phyloP scores from a whole-genome alignment of 2,113 vertebrate genomes.

The Prionailurus bengalensis region DNA sequence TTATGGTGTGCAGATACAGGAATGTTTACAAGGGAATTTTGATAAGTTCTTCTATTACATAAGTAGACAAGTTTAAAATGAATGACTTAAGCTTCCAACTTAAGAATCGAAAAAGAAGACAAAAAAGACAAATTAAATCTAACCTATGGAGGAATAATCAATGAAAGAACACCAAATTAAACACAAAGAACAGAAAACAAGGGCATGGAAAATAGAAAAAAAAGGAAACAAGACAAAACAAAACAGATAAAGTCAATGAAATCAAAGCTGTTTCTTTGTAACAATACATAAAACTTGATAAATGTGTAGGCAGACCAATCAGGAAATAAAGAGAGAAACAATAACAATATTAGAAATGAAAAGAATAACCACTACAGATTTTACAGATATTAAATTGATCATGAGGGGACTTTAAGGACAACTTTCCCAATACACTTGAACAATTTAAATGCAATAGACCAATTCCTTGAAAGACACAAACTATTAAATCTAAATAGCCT shows the following conservation, averaged over 20 bases:
- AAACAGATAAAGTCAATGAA: background rate
- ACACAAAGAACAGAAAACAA: background rate
- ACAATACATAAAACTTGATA: background rate
- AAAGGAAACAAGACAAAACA: too few species aligned
- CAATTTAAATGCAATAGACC: background rate
- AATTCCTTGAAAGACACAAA: background rate
- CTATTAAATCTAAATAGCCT: background rate
- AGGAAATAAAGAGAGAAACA: background rate
- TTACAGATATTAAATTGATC: background rate
- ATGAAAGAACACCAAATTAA: background rate
- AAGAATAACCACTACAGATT: background rate
- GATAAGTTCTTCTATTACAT: background rate
- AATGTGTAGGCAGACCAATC: background rate
- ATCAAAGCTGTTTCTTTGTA: background rate
- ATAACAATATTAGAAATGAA: background rate
- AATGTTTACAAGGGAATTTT: background rate
- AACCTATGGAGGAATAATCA: background rate
- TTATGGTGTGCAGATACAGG: background rate
- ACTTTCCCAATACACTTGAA: background rate
- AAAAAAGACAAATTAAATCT: background rate
- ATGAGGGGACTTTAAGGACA: background rate
- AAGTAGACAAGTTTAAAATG: background rate
- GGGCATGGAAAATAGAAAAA: background rate
- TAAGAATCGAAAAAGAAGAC: background rate
- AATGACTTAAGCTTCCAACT: background rate